phyloP scores from a whole-genome alignment of 2,888 invertebrate genomes.

The Pterostichus niger region DNA sequence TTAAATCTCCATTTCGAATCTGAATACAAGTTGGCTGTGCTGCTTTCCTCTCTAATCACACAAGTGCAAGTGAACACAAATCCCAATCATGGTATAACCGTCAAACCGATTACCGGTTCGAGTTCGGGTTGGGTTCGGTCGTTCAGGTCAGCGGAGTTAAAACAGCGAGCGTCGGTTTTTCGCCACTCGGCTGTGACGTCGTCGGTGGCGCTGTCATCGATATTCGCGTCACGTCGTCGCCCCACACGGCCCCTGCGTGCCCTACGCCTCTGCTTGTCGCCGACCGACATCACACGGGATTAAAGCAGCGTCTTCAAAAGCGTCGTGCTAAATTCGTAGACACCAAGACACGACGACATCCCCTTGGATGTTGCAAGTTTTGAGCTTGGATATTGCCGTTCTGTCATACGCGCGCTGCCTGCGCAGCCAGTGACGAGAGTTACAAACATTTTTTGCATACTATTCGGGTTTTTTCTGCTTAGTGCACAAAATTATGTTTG shows the following conservation, averaged over 20 bases:
- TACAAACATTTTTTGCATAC: too few species aligned
- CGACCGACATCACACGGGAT: slow-evolving; percentile 67
- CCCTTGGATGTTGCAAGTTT: slow-evolving; percentile 32
- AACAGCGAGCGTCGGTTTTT: slow-evolving; percentile 53
- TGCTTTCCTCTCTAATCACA: slow-evolving; percentile 20
- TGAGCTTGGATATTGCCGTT: slow-evolving; percentile 22
- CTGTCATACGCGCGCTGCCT: too few species aligned
- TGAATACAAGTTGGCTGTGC: slow-evolving; percentile 3
- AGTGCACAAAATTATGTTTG: too few species aligned
- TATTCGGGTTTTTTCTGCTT: too few species aligned
- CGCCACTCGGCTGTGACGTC: slow-evolving; percentile 57
- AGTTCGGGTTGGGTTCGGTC: slow-evolving; percentile 28
- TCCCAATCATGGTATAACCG: slow-evolving; percentile 45
- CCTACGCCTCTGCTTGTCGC: slow-evolving; percentile 13
- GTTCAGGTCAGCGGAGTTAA: slow-evolving; percentile 56
- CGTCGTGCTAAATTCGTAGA: slow-evolving; percentile 69
- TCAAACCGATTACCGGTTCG: slow-evolving; percentile 55
- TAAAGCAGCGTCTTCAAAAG: slow-evolving; percentile 71
- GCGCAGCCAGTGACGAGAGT: too few species aligned
- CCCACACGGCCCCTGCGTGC: slow-evolving; percentile 2
- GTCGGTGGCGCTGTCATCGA: slow-evolving; percentile 34
- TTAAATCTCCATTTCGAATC: slow-evolving; percentile 46
- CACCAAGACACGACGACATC: slow-evolving; percentile 39
- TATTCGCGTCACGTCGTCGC: slow-evolving; percentile 57
- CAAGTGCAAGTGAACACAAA: slow-evolving; percentile 50